Evolutionary conservation across 2,797 vertebrate species (phyloP), one percentile per base, ranked within the genome.

Genomic region (Typhlichthys subterraneus): DNA sequence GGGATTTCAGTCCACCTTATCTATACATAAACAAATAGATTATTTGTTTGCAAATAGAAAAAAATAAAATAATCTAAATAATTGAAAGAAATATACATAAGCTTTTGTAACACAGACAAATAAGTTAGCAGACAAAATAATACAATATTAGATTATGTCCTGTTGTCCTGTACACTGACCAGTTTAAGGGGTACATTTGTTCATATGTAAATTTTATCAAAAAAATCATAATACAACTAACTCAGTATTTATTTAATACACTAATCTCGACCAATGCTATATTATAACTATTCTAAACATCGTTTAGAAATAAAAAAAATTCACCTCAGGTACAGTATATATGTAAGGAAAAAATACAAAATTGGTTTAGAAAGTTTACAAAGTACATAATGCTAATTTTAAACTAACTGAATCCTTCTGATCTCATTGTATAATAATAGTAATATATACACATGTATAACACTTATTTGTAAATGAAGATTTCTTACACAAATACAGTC

Each of bases 351-450:
- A 86, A 84, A 51, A 84, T 89, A 89, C 67, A 88, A 90, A 90
- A 82, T 57, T 51, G 54, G 11, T 57, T 84, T 85, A 86, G 83
- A 74, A 91, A 91, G 76, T 82, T 80, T 87, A 92, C 69, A 89
- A 92, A 91, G 81, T 64, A 63, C 69, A 63, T 57, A 76, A 52
- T 67, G 59, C 72, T 53, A 12, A 57, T 72, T 78, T 79, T 80
- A 57, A 81, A 76, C 51, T 1, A 68, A 75, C 81, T 4, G 4
- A 76, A 69, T 78, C 45, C n/a, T 59, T 75, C 45, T 56, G 51
- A 57, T 47, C 38, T 51, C 54, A 2, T 2, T 0, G 53, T 50
- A n/a, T 19, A 61, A 64, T n/a, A 59, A 59, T 19, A 70, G 38
- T 13, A n/a, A 62, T 55, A 73, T 58, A 47, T 65, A 23, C 58